Evolutionary conservation across 1,140 invertebrate species (phyloP).

Genomic region (Euwallacea similis): DNA sequence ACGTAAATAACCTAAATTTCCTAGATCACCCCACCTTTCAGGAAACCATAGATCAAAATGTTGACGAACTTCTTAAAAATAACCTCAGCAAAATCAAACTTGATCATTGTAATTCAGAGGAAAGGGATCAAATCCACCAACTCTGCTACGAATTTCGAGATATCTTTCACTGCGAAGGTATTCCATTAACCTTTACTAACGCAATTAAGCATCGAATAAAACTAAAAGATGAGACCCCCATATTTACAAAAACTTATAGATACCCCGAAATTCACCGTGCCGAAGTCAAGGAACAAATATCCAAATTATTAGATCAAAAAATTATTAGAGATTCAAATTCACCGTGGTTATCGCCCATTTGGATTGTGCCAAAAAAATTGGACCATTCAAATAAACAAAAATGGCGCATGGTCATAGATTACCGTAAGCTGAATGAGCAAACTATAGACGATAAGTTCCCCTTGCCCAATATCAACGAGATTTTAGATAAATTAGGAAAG

Average conservation of each 20-base stretch:
- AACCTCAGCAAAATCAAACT: slow-evolving; percentile 31
- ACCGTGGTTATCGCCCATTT: slow-evolving; percentile 48
- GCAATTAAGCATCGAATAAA: slow-evolving; percentile 36
- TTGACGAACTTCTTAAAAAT: slow-evolving; percentile 19
- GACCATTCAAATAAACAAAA: slow-evolving; percentile 39
- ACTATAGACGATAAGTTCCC: slow-evolving; percentile 26
- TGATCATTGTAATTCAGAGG: neutral
- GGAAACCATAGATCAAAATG: neutral
- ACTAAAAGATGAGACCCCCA: slow-evolving; percentile 22
- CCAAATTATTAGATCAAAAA: slow-evolving; percentile 23
- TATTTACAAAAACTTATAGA: slow-evolving; percentile 33
- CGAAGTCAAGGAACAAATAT: slow-evolving; percentile 35
- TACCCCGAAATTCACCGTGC: slow-evolving; percentile 29
- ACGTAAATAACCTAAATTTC: slow-evolving; percentile 22
- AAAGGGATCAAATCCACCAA: slow-evolving; percentile 18
- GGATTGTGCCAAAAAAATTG: slow-evolving; percentile 52
- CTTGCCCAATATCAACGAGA: slow-evolving; percentile 22
- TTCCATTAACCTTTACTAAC: slow-evolving; percentile 34
- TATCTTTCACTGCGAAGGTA: slow-evolving; percentile 35
- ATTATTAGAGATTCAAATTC: slow-evolving; percentile 48
- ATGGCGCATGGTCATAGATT: slow-evolving; percentile 34
- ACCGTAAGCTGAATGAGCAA: slow-evolving; percentile 24
- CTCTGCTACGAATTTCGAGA: slow-evolving; percentile 32
- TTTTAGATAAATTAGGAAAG: slow-evolving; percentile 27
- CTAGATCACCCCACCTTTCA: slow-evolving; percentile 10